These are phyloP conservation scores for Drosophila acutilabella DNA, from an alignment of 2,888 invertebrate genomes.

Conservation along the genomic window DNA sequence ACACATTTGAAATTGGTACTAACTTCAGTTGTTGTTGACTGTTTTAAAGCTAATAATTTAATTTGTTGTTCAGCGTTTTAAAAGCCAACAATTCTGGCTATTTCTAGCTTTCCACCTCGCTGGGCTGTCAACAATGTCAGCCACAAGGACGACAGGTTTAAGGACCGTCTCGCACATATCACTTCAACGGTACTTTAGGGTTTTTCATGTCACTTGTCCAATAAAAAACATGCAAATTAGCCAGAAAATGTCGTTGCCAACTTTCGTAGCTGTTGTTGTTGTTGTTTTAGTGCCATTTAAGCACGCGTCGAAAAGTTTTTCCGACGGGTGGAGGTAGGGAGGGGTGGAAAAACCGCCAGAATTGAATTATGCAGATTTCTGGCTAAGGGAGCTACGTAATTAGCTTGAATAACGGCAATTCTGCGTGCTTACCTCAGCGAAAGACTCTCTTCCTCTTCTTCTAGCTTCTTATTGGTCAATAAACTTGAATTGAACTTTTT, in stretches of 20 bases:
- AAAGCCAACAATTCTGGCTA: not conserved
- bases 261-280: conserved; percentile 12
- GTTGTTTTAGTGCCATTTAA: conserved; percentile 28
- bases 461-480: not conserved
- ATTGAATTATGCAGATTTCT: conserved; percentile 64
- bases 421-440: conserved; percentile 38
- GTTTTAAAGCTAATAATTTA: no score
- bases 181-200: conserved; percentile 1
- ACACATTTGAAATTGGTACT: no score
- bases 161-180: conserved; percentile 13
- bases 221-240: conserved; percentile 56
- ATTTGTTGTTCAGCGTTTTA: not conserved
- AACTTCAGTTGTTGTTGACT: no score
- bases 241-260: conserved; percentile 7
- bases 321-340: no score
- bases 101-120: not conserved
- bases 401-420: conserved; percentile 13
- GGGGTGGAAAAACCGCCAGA: conserved; percentile 12
- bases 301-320: conserved; percentile 35
- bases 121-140: conserved; percentile 8
- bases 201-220: conserved; percentile 30
- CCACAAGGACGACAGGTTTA: conserved; percentile 10
- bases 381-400: conserved; percentile 8
- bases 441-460: not conserved
- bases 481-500: conserved; percentile 3